Evolutionary conservation across 1,140 invertebrate species (phyloP).

Genomic region (Leptopilina clavipes): DNA sequence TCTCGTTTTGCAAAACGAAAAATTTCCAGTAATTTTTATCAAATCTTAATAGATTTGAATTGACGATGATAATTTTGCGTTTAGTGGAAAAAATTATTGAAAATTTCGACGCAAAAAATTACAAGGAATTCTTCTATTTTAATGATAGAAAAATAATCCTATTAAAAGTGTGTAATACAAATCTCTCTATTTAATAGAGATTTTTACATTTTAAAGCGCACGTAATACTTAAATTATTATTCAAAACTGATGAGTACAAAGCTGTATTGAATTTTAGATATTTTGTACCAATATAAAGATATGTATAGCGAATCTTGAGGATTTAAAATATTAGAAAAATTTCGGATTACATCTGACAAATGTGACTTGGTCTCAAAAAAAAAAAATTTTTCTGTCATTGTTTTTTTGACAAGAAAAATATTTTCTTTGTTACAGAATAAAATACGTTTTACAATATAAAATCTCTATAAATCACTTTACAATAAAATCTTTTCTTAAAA

Average conservation of each 20-base stretch:
- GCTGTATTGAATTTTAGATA: slow-evolving; percentile 9
- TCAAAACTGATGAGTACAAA: neutral
- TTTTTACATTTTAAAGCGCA: neutral
- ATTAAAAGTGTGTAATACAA: slow-evolving; percentile 3
- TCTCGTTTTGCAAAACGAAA: neutral
- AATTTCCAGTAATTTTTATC: neutral
- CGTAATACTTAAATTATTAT: slow-evolving; percentile 13
- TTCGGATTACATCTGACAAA: neutral
- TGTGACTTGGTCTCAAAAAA: too few relatives aligned
- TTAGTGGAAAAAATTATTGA: slow-evolving; percentile 8
- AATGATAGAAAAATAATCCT: slow-evolving; percentile 13
- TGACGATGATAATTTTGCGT: neutral
- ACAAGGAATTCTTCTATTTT: neutral
- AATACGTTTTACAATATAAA: neutral
- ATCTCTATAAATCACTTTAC: neutral
- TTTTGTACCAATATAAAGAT: too few relatives aligned
- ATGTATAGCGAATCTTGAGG: too few relatives aligned
- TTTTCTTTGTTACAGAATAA: neutral
- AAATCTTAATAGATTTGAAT: too few relatives aligned
- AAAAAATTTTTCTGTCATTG: too few relatives aligned
- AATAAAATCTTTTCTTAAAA: neutral
- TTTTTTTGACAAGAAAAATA: too few relatives aligned
- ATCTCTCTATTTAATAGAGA: neutral
- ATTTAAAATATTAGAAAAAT: neutral
- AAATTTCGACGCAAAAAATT: neutral